Evolutionary conservation across 2,797 vertebrate genomes (phyloP).

Genomic region (Scarus forsteni): DNA sequence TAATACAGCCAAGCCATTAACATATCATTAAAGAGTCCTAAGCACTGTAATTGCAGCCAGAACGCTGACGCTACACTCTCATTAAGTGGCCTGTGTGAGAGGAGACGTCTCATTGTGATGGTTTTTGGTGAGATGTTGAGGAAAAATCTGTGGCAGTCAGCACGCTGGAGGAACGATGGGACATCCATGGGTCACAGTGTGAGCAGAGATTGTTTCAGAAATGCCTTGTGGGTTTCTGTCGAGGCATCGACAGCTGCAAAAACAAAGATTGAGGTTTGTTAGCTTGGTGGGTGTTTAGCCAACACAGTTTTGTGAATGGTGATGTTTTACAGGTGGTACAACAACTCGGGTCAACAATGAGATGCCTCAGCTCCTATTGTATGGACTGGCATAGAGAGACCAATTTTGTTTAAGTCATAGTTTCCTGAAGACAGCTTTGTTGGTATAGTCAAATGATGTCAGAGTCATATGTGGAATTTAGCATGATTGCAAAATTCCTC

Average conservation of each 20-base stretch:
- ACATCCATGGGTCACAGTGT: slow-evolving; percentile 51
- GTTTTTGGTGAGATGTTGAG: slow-evolving; percentile 63
- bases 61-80: slow-evolving; percentile 78
- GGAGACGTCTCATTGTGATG: slow-evolving; percentile 64
- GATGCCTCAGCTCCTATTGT: too few species aligned
- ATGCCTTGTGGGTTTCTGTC: slow-evolving; percentile 28
- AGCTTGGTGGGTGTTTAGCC: neutral
- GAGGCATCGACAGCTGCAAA: slow-evolving; percentile 32
- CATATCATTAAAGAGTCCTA: slow-evolving; percentile 82
- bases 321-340: neutral
- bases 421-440: too few species aligned
- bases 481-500: too few species aligned
- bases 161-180: slow-evolving; percentile 60
- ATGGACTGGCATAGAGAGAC: too few species aligned
- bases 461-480: too few species aligned
- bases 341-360: too few species aligned
- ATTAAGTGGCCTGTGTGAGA: slow-evolving; percentile 72
- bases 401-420: too few species aligned
- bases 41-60: slow-evolving; percentile 76
- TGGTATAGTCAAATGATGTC: too few species aligned
- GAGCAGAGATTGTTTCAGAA: slow-evolving; percentile 50
- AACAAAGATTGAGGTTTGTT: slow-evolving; percentile 10
- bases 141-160: slow-evolving; percentile 66
- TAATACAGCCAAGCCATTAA: slow-evolving; percentile 82
- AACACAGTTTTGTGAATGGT: neutral